These are phyloP conservation scores for Australoheros scitulus DNA, from an alignment of 2,113 vertebrate species.

Conservation along the genomic window DNA sequence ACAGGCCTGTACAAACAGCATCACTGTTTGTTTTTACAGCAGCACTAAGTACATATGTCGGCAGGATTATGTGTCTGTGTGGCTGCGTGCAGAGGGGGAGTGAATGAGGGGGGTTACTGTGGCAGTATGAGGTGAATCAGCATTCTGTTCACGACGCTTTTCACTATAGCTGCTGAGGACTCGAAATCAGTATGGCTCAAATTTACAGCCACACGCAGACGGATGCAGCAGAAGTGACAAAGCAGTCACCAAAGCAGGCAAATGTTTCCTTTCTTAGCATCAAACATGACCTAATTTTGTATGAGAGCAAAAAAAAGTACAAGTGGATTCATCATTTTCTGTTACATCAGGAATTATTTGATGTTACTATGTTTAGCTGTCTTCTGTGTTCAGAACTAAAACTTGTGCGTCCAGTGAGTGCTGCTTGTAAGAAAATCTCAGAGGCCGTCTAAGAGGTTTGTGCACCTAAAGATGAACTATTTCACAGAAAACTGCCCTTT, in stretches of 20 bases:
- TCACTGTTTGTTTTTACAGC: constrained; percentile 33
- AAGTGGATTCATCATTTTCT: not conserved
- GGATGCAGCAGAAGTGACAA: not conserved
- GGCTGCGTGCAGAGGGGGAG: not conserved
- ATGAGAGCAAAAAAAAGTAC: not conserved
- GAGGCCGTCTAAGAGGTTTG: constrained; percentile 5
- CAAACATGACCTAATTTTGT: not conserved
- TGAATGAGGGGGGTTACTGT: constrained; percentile 19
- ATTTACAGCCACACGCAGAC: not conserved
- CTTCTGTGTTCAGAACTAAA: not conserved
- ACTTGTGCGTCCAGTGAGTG: not conserved
- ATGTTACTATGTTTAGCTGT: not conserved
- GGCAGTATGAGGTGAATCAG: constrained; percentile 72
- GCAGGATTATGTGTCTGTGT: constrained; percentile 51
- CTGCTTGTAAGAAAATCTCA: constrained; percentile 5
- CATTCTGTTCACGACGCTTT: constrained; percentile 64
- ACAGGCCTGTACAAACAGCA: constrained; percentile 8
- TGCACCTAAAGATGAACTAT: not conserved
- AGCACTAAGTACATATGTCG: constrained; percentile 45
- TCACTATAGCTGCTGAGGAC: constrained; percentile 43
- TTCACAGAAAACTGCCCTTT: not conserved
- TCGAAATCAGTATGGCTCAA: not conserved
- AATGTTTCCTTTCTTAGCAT: not conserved
- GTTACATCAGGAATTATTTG: not conserved
- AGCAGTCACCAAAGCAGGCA: not conserved